Evolutionary conservation across 2,888 invertebrate genomes (phyloP).

Genomic region (Chalcosyrphus nemorum): DNA sequence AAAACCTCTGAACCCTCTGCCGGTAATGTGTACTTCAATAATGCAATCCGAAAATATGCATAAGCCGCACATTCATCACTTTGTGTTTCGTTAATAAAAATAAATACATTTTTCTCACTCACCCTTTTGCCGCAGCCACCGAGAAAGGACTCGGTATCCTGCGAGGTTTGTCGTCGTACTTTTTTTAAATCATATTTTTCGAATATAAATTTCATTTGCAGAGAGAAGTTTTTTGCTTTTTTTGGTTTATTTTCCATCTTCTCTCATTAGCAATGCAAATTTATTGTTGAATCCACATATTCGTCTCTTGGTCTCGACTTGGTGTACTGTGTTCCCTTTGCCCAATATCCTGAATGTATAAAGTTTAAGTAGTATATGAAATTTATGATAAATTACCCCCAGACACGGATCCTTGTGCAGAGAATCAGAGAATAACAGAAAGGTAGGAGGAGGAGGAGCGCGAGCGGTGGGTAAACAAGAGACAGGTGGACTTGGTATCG

Average conservation of each 20-base stretch:
- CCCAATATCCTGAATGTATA: constrained; percentile 2
- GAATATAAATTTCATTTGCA: constrained; percentile 15
- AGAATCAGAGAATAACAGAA: constrained; percentile 3
- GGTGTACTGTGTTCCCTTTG: neutral
- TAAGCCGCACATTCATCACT: constrained; percentile 35
- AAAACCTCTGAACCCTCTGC: too few relatives aligned
- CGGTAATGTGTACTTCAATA: too few relatives aligned
- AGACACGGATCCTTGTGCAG: neutral
- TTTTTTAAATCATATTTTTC: constrained; percentile 30
- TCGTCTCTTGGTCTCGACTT: neutral
- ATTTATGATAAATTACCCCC: constrained; percentile 43
- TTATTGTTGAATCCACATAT: constrained; percentile 25
- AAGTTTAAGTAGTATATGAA: constrained; percentile 22
- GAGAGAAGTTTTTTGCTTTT: neutral
- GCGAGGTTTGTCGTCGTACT: neutral
- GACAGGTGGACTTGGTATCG: neutral
- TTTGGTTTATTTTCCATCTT: neutral
- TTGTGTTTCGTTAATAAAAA: constrained; percentile 20
- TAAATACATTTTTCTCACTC: neutral
- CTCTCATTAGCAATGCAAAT: constrained; percentile 45
- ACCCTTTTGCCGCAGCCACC: neutral
- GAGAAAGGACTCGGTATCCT: neutral
- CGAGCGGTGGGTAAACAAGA: neutral
- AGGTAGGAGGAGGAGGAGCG: too few relatives aligned
- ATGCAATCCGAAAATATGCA: too few relatives aligned